Conservation (phyloP, 2,113 vertebrate species). For the Bombycilla garrulus region DNA sequence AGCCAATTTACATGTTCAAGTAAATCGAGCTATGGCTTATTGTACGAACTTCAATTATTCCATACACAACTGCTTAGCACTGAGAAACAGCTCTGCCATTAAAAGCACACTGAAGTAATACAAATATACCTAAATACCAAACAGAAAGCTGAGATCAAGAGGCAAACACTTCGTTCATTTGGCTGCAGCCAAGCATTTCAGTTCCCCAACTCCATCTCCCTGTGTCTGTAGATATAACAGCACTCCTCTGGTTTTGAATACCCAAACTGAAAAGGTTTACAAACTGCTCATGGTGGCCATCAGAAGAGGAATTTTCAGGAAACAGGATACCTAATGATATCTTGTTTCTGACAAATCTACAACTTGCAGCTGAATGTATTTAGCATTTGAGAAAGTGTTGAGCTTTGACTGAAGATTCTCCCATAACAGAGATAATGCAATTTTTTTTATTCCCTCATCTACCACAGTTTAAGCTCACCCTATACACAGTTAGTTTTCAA, state of each 20-base stretch:
- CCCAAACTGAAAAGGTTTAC: neutral
- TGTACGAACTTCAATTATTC: neutral
- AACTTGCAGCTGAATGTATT: neutral
- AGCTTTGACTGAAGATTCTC: neutral
- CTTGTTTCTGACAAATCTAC: neutral
- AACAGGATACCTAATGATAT: neutral
- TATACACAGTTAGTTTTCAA: neutral
- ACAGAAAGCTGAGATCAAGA: neutral
- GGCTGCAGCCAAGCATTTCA: neutral
- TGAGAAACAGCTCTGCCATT: neutral
- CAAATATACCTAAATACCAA: neutral
- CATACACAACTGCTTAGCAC: neutral
- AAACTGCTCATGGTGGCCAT: neutral
- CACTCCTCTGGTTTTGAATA: neutral
- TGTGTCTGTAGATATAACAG: neutral
- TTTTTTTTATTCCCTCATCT: neutral
- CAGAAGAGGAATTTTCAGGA: neutral
- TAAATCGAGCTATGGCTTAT: slow-evolving; percentile 17
- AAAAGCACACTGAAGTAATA: neutral
- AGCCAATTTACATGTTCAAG: slow-evolving; percentile 16
- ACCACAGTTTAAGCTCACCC: neutral
- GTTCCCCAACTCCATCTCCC: neutral
- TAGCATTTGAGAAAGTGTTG: neutral
- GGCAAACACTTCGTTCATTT: neutral
- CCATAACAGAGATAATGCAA: neutral